Conservation (phyloP, 2,888 invertebrate species). For the Tiliacea citrago region DNA sequence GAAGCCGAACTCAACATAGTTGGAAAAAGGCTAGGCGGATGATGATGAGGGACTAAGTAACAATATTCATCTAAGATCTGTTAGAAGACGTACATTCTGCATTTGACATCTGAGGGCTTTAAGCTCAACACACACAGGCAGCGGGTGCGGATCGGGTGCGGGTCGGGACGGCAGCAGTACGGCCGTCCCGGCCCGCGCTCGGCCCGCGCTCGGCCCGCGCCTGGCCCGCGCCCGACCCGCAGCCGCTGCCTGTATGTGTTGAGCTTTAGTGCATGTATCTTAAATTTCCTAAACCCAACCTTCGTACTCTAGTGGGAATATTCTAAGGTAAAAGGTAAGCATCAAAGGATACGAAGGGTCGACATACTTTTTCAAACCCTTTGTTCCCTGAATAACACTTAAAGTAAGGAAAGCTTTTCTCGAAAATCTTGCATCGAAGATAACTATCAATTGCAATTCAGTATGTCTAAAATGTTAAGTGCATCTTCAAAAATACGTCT, state of each 20-base stretch:
- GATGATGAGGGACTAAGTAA: not conserved
- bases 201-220: too few relatives aligned
- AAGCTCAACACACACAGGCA: too few relatives aligned
- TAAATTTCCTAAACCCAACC: slow-evolving; percentile 45
- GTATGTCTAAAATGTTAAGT: not conserved
- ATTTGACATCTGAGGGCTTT: slow-evolving; percentile 14
- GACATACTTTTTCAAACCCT: slow-evolving; percentile 39
- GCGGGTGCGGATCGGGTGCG: too few relatives aligned
- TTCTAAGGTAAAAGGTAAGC: slow-evolving; percentile 47
- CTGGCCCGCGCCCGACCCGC: too few relatives aligned
- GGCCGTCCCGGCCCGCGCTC: too few relatives aligned
- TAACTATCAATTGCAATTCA: slow-evolving; percentile 14
- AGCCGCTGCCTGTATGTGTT: too few relatives aligned
- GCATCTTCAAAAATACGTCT: not conserved
- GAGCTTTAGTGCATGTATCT: slow-evolving; percentile 20
- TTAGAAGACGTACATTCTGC: not conserved
- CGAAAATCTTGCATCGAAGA: slow-evolving; percentile 14
- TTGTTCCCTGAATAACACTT: slow-evolving; percentile 37
- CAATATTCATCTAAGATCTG: not conserved
- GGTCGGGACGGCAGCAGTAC: too few relatives aligned
- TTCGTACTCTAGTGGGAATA: slow-evolving; percentile 35
- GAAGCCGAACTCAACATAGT: not conserved
- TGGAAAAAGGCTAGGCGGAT: not conserved
- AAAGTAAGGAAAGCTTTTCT: slow-evolving; percentile 16
- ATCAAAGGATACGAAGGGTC: slow-evolving; percentile 52